These are phyloP conservation scores for Whitmania pigra DNA, from an alignment of 1,140 invertebrate species.

Conservation along the genomic window DNA sequence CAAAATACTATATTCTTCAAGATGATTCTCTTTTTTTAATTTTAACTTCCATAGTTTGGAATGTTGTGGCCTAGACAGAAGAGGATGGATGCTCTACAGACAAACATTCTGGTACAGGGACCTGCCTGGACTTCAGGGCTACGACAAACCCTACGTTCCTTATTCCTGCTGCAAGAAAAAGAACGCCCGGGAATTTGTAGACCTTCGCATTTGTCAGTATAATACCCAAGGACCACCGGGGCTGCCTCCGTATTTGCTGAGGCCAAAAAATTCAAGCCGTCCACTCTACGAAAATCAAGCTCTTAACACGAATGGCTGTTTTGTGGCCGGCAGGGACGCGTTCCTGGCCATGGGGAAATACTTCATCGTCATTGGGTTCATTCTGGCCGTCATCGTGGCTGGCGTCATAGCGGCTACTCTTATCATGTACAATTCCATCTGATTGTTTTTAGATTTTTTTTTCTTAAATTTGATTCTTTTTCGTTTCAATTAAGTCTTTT, in stretches of 20 bases:
- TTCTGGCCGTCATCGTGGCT: background rate
- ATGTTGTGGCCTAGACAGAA: conserved; percentile 5
- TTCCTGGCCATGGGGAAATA: background rate
- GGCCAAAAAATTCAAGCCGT: background rate
- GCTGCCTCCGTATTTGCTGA: conserved; percentile 6
- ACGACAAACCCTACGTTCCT: conserved; percentile 8
- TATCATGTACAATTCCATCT: conserved; percentile 2
- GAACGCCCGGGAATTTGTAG: background rate
- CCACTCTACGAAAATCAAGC: background rate
- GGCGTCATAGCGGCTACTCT: background rate
- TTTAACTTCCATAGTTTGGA: background rate
- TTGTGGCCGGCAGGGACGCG: background rate
- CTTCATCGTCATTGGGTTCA: conserved; percentile 6
- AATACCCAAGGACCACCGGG: background rate
- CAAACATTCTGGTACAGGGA: conserved; percentile 18
- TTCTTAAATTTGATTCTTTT: too few species aligned
- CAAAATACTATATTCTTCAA: too few species aligned
- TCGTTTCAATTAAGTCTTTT: too few species aligned
- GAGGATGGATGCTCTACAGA: conserved; percentile 12
- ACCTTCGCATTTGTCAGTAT: background rate
- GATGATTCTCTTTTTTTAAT: background rate
- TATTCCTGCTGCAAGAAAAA: background rate
- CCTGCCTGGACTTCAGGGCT: conserved; percentile 13
- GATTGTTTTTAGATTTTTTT: background rate
- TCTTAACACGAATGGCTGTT: background rate